Percentiles rank a stretch among this genome's conserved stretches.
Conservation (phyloP, 2,797 vertebrate species). For the Sparidentex hasta region DNA sequence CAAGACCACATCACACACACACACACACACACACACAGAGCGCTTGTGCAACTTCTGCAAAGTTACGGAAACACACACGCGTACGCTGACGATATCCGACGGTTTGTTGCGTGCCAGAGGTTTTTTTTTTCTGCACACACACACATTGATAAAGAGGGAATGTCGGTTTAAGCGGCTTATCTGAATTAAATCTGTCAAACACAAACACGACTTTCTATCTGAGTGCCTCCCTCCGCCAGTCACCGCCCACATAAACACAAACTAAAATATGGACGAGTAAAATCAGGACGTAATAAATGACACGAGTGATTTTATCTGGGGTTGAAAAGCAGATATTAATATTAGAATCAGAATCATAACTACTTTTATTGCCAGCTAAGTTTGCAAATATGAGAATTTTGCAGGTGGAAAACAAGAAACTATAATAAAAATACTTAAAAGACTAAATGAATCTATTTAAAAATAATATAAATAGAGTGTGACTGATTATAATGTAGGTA, state of each 20-base stretch:
- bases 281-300: no score
- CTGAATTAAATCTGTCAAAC: slow-evolving; percentile 24
- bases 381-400: no score
- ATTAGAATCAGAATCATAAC: no score
- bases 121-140: background rate
- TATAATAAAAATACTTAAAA: no score
- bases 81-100: background rate
- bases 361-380: no score
- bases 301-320: no score
- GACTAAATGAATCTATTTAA: no score
- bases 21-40: background rate
- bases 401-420: no score
- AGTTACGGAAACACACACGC: background rate
- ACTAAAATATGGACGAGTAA: background rate
- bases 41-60: background rate
- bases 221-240: background rate
- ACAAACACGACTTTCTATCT: background rate
- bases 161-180: slow-evolving; percentile 42
- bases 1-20: background rate
- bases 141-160: background rate
- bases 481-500: no score
- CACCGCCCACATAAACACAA: background rate
- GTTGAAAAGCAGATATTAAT: no score
- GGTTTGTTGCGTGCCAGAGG: slow-evolving; percentile 6
- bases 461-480: no score